phyloP scores from a whole-genome alignment of 2,113 vertebrate species.

The Chloropsis hardwickii region DNA sequence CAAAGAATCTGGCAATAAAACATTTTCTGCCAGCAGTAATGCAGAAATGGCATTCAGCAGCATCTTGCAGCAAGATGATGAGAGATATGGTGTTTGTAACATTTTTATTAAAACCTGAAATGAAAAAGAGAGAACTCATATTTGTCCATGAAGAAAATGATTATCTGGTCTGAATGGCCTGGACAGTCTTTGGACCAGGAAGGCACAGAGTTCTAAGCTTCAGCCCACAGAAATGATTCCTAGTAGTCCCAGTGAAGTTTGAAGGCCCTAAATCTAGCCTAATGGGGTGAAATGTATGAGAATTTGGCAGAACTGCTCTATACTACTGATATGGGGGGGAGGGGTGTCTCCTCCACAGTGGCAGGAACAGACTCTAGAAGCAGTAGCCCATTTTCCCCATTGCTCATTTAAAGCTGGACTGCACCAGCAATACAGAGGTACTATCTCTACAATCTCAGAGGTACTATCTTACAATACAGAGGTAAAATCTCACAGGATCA shows the following conservation, averaged over 20 bases:
- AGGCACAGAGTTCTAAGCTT: neutral
- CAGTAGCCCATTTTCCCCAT: neutral
- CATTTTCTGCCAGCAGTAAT: constrained; percentile 83
- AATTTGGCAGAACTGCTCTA: neutral
- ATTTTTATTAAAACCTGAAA: constrained; percentile 79
- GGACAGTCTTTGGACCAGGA: neutral
- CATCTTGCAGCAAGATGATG: constrained; percentile 74
- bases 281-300: rapidly evolving
- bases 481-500: neutral
- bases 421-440: too few species aligned
- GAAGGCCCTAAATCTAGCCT: neutral
- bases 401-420: neutral
- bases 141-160: neutral
- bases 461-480: neutral
- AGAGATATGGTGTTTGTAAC: constrained; percentile 69
- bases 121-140: neutral
- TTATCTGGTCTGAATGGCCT: neutral
- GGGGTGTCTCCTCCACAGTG: neutral
- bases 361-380: neutral
- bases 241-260: neutral
- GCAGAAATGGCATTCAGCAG: constrained; percentile 83
- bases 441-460: too few species aligned
- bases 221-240: neutral
- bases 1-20: constrained; percentile 76
- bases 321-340: rapidly evolving